These are phyloP conservation scores for Sylvilagus bachmani DNA, from an alignment of 2,113 vertebrate species.

Conservation along the genomic window DNA sequence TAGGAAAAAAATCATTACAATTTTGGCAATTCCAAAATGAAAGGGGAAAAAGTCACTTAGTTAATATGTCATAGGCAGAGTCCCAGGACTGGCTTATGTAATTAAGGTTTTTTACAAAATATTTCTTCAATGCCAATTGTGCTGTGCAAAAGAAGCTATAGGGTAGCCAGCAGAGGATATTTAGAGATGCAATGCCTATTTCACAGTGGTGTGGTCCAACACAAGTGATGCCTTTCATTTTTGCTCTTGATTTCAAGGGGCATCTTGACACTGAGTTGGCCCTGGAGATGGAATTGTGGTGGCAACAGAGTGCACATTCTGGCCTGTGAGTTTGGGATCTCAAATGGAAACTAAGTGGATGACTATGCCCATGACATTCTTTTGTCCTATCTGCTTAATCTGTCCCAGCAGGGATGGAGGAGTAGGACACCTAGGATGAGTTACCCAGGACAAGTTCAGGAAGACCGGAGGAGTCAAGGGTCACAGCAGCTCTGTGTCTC, in stretches of 20 bases:
- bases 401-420: background rate
- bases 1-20: conserved; percentile 49
- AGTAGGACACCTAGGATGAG: background rate
- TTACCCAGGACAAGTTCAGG: background rate
- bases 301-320: background rate
- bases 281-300: background rate
- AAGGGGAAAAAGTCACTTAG: background rate
- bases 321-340: background rate
- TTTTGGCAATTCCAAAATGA: background rate
- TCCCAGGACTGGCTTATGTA: background rate
- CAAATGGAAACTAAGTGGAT: background rate
- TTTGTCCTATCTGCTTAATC: background rate
- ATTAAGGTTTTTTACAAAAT: background rate
- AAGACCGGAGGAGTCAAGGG: background rate
- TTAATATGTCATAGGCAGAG: background rate
- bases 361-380: background rate
- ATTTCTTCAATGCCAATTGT: background rate
- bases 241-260: conserved; percentile 25
- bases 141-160: background rate
- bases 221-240: background rate
- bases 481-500: background rate
- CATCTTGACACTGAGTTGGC: background rate
- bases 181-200: background rate
- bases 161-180: background rate
- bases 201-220: background rate